phyloP scores from a whole-genome alignment of 35 echinoderm and acorn worm species.

The Apostichopus parvimensis region DNA sequence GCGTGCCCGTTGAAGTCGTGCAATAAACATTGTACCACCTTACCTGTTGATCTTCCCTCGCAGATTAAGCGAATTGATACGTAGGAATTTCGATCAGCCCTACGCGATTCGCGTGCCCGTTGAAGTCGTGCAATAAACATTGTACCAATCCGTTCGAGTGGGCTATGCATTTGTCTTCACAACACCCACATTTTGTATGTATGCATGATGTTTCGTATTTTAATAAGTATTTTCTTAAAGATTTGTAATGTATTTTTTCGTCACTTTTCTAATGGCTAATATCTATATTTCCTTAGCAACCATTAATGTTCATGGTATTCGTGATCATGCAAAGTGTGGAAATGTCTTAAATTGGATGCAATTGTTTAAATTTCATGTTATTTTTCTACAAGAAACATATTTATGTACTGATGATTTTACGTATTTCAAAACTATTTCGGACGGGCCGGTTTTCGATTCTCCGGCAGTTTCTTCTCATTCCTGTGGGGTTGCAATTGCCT shows the following conservation, averaged over 20 bases:
- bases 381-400: too few species aligned
- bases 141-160: neutral
- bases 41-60: too few species aligned
- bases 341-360: neutral
- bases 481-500: too few species aligned
- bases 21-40: too few species aligned
- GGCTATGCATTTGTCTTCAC: neutral
- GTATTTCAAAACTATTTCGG: neutral
- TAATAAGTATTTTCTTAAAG: neutral
- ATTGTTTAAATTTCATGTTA: neutral
- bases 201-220: neutral
- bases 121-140: neutral
- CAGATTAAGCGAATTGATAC: too few species aligned
- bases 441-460: neutral
- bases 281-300: neutral
- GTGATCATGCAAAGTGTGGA: neutral
- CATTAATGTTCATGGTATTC: neutral
- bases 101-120: neutral
- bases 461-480: too few species aligned
- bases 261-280: neutral
- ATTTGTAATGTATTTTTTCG: neutral
- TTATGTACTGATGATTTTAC: too few species aligned
- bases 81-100: too few species aligned
- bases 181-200: neutral
- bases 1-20: neutral